Percentiles rank a stretch among this genome's conserved stretches.
Conservation (phyloP, 2,113 vertebrate genomes). For the Hippoglossus stenolepis region DNA sequence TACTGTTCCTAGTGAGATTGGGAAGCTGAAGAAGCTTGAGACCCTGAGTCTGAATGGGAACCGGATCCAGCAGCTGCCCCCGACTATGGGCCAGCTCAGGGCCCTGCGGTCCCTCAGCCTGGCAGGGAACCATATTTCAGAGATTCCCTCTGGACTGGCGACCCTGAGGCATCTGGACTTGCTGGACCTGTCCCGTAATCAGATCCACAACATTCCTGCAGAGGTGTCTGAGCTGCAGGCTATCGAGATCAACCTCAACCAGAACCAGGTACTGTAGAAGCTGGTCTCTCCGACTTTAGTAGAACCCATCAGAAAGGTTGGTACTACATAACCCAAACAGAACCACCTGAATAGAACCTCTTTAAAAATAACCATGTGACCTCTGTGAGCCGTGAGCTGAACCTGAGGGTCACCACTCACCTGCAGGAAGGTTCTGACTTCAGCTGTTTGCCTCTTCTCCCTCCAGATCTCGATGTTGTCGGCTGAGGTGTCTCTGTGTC, state of each 20-base stretch:
- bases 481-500: slow-evolving; percentile 87
- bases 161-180: slow-evolving; percentile 91
- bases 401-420: too few relatives aligned
- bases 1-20: slow-evolving; percentile 89
- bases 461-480: slow-evolving; percentile 92
- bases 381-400: too few relatives aligned
- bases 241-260: slow-evolving; percentile 98
- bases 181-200: slow-evolving; percentile 94
- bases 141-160: slow-evolving; percentile 89
- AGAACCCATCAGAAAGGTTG: neutral
- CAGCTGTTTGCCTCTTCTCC: neutral
- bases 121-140: slow-evolving; percentile 90
- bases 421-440: too few relatives aligned
- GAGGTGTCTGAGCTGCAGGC: slow-evolving; percentile 90
- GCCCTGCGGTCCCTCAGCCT: slow-evolving; percentile 91
- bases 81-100: slow-evolving; percentile 87
- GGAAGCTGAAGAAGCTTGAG: slow-evolving; percentile 95
- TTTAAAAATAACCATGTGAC: too few relatives aligned
- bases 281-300: neutral
- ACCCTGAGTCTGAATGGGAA: slow-evolving; percentile 90
- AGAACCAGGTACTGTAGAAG: slow-evolving; percentile 91
- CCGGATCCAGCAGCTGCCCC: slow-evolving; percentile 86
- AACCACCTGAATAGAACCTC: too few relatives aligned
- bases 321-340: too few relatives aligned
- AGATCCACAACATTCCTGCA: slow-evolving; percentile 89